Percentiles rank a stretch among this genome's conserved stretches.
Conservation (phyloP, 1,140 invertebrate species). For the Nymphalis io region DNA sequence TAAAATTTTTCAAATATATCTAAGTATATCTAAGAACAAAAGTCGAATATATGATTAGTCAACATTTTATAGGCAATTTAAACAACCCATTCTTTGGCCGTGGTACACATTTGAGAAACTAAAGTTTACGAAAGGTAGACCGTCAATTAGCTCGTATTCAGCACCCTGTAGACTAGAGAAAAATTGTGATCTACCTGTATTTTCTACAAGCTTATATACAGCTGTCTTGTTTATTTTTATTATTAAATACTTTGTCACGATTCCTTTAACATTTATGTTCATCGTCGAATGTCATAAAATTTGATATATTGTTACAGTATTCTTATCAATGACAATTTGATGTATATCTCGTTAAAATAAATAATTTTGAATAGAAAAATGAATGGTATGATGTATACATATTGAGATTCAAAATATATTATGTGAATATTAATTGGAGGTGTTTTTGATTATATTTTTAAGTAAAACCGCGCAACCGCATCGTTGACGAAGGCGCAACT, state of each 20-base stretch:
- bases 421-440: no score
- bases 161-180: conserved; percentile 73
- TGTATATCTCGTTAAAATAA: no score
- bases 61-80: conserved; percentile 35
- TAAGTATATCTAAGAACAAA: conserved; percentile 26
- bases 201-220: conserved; percentile 66
- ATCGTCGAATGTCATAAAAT: not conserved
- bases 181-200: conserved; percentile 56
- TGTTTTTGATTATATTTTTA: no score
- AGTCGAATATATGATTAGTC: conserved; percentile 23
- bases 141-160: conserved; percentile 45
- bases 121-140: conserved; percentile 40
- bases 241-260: conserved; percentile 12
- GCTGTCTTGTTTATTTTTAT: conserved; percentile 37
- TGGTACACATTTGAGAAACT: conserved; percentile 35
- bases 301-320: no score
- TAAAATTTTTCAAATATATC: conserved; percentile 21
- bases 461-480: no score
- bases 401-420: conserved; percentile 9
- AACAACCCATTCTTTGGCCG: conserved; percentile 55
- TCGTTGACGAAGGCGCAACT: no score
- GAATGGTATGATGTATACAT: no score
- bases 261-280: not conserved
- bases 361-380: no score
- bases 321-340: no score